Conservation (phyloP, 2,113 vertebrate species). For the Malurus cyaneus region DNA sequence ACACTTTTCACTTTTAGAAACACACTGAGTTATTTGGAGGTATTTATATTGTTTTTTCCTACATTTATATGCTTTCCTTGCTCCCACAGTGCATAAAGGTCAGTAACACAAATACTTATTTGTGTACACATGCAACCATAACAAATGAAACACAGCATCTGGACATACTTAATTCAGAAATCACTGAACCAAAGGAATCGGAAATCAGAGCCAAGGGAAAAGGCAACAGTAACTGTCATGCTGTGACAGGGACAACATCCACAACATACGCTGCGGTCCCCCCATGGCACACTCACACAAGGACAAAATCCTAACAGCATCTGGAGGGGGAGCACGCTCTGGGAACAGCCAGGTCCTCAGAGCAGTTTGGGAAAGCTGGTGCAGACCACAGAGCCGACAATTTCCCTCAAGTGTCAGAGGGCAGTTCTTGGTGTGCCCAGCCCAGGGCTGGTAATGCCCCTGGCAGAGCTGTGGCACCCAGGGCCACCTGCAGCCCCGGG, state of each 20-base stretch:
- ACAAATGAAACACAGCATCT: constrained; percentile 35
- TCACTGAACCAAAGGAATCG: constrained; percentile 36
- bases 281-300: neutral
- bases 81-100: neutral
- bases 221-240: constrained; percentile 19
- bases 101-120: neutral
- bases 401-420: neutral
- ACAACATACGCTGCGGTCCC: neutral
- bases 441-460: neutral
- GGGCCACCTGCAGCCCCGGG: neutral
- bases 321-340: neutral
- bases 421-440: neutral
- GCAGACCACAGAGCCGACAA: neutral
- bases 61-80: neutral
- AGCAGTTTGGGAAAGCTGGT: neutral
- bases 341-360: neutral
- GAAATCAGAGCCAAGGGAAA: constrained; percentile 38
- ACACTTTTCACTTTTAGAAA: neutral
- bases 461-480: neutral
- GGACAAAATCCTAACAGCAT: neutral
- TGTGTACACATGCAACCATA: neutral
- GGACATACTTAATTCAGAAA: constrained; percentile 39
- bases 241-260: neutral
- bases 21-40: neutral
- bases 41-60: neutral